A percentile compares a stretch with the other conserved stretches of the same genome.
Evolutionary conservation across 2,888 invertebrate genomes (phyloP).

Genomic region (Aethes cnicana): DNA sequence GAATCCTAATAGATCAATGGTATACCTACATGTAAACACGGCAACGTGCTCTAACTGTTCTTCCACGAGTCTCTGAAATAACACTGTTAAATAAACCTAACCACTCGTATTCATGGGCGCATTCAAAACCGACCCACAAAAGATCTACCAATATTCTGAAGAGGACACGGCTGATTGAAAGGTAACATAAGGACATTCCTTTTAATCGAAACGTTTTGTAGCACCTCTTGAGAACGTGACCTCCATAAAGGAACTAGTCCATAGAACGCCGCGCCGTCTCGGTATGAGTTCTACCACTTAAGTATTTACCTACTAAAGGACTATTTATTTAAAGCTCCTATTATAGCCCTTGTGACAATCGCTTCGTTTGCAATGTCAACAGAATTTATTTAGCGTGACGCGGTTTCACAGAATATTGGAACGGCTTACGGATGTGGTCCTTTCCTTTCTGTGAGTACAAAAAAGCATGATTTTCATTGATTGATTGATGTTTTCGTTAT

Average conservation of each 20-base stretch:
- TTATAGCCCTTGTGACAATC: not conserved
- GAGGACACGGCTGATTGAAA: constrained; percentile 58
- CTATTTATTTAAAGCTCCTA: constrained; percentile 10
- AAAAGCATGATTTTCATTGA: no score
- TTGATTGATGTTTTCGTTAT: no score
- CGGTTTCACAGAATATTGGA: no score
- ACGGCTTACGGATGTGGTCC: no score
- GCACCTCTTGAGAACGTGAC: constrained; percentile 78
- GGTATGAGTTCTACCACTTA: constrained; percentile 14
- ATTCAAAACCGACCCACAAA: constrained; percentile 42
- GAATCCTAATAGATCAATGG: no score
- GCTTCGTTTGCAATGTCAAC: not conserved
- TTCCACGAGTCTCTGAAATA: no score
- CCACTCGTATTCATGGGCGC: no score
- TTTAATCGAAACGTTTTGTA: constrained; percentile 56
- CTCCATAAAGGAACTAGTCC: constrained; percentile 56
- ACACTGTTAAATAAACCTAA: constrained; percentile 22
- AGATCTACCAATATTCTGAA: constrained; percentile 50
- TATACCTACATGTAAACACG: no score
- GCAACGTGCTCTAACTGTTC: no score
- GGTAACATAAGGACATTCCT: constrained; percentile 64
- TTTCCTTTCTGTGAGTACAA: no score
- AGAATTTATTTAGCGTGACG: no score
- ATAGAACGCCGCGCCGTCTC: constrained; percentile 46
- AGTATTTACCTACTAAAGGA: constrained; percentile 9